These are phyloP conservation scores for Acrocyrtus sp. DNA, from an alignment of 2,888 invertebrate species.

Conservation along the genomic window DNA sequence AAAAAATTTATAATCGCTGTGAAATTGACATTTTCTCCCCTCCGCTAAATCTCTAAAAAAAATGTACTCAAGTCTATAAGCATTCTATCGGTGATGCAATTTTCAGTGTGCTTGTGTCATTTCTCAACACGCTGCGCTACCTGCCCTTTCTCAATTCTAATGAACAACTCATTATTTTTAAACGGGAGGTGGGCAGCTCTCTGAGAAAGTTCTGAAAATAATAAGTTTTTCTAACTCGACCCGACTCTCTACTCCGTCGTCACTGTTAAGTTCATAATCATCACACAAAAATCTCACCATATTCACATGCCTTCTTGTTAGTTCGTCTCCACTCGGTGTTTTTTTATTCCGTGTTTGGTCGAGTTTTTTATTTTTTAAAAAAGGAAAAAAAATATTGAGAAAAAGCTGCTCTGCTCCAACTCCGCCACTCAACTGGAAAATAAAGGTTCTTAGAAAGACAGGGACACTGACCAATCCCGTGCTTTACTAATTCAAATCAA, in stretches of 20 bases:
- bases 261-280: slow-evolving; percentile 25
- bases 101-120: slow-evolving; percentile 20
- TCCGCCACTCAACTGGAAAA: too few species aligned
- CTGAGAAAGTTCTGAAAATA: too few species aligned
- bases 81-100: too few species aligned
- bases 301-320: slow-evolving; percentile 34
- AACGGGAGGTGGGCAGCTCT: too few species aligned
- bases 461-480: slow-evolving; percentile 17
- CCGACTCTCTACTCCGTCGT: background rate
- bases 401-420: background rate
- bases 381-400: slow-evolving; percentile 28
- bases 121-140: slow-evolving; percentile 10
- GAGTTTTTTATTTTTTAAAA: too few species aligned
- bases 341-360: too few species aligned
- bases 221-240: background rate
- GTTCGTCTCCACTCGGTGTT: slow-evolving; percentile 26
- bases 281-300: slow-evolving; percentile 21
- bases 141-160: slow-evolving; percentile 2
- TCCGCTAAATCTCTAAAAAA: too few species aligned
- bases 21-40: too few species aligned
- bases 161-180: background rate
- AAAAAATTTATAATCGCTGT: too few species aligned
- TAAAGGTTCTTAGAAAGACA: background rate
- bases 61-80: too few species aligned
- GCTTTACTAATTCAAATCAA: slow-evolving; percentile 12